A percentile compares a stretch with the other conserved stretches of the same genome.
Evolutionary conservation across 2,113 vertebrate species (phyloP).

Genomic region (Mustelus asterias): DNA sequence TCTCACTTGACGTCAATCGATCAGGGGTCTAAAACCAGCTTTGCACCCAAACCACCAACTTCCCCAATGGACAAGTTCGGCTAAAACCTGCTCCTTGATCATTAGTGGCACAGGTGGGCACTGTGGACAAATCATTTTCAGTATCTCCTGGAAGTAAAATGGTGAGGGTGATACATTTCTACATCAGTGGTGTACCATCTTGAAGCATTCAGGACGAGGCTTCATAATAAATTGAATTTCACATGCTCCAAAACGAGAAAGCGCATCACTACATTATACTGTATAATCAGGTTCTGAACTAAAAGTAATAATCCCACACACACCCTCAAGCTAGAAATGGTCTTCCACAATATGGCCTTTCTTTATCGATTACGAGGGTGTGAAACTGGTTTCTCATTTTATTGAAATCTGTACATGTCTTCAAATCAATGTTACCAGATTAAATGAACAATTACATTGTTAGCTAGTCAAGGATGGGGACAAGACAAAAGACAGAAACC

Average conservation of each 20-base stretch:
- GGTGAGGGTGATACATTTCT: neutral
- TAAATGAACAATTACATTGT: conserved; percentile 18
- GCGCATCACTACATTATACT: neutral
- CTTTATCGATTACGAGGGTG: conserved; percentile 1
- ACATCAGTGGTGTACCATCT: neutral
- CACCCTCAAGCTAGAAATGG: neutral
- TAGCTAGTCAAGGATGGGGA: neutral
- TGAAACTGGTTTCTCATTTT: neutral
- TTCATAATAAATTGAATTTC: conserved; percentile 18
- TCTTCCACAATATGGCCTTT: neutral
- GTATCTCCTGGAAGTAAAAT: neutral
- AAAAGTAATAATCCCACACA: conserved; percentile 3
- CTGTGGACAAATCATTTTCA: neutral
- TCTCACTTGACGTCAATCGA: too few relatives aligned
- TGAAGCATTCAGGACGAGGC: neutral
- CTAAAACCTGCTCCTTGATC: neutral
- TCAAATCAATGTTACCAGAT: conserved; percentile 5
- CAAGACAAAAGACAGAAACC: neutral
- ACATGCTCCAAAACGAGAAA: neutral
- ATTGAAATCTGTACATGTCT: conserved; percentile 1
- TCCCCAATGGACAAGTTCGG: neutral
- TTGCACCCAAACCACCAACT: neutral
- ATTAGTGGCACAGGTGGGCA: neutral
- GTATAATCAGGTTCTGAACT: neutral
- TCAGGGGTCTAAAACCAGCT: neutral